A percentile compares a stretch with the other conserved stretches of the same genome.
These are phyloP conservation scores for Girardinichthys multiradiatus DNA, from an alignment of 2,113 vertebrate genomes.

Conservation along the genomic window DNA sequence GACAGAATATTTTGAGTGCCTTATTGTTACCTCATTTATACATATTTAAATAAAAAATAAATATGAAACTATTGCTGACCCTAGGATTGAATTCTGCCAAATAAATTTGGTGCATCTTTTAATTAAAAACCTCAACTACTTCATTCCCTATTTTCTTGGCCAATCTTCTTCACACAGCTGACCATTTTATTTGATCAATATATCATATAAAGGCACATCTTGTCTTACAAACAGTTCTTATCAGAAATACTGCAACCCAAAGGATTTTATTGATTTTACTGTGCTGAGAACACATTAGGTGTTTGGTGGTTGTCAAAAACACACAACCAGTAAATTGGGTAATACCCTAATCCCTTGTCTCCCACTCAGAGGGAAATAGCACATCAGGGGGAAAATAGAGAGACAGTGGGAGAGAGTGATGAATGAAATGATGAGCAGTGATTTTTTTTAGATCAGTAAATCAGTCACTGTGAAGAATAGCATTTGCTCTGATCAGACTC, in stretches of 20 bases:
- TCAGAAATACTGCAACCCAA: conserved; percentile 57
- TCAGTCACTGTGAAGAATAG: conserved; percentile 2
- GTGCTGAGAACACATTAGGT: conserved; percentile 46
- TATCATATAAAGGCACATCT: conserved; percentile 47
- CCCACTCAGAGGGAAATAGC: conserved; percentile 18
- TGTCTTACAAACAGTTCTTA: conserved; percentile 53
- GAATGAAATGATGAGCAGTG: conserved; percentile 17
- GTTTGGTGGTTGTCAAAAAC: conserved; percentile 32
- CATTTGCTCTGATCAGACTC: conserved; percentile 1
- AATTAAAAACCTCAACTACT: conserved; percentile 14
- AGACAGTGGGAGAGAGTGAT: not conserved
- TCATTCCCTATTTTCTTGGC: conserved; percentile 10
- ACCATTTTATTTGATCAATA: conserved; percentile 50
- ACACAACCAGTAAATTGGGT: conserved; percentile 42
- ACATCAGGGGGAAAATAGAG: conserved; percentile 7
- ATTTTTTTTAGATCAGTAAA: not conserved
- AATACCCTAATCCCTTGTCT: conserved; percentile 46
- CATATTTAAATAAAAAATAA: too few species aligned
- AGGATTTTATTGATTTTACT: conserved; percentile 68
- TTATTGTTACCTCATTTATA: not conserved
- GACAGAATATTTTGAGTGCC: not conserved
- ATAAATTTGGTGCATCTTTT: conserved; percentile 21
- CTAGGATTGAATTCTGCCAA: conserved; percentile 12
- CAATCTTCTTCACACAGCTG: conserved; percentile 30
- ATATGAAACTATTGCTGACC: not conserved